These are phyloP conservation scores for Amiota mariae DNA, from an alignment of 2,888 invertebrate species.

Conservation along the genomic window DNA sequence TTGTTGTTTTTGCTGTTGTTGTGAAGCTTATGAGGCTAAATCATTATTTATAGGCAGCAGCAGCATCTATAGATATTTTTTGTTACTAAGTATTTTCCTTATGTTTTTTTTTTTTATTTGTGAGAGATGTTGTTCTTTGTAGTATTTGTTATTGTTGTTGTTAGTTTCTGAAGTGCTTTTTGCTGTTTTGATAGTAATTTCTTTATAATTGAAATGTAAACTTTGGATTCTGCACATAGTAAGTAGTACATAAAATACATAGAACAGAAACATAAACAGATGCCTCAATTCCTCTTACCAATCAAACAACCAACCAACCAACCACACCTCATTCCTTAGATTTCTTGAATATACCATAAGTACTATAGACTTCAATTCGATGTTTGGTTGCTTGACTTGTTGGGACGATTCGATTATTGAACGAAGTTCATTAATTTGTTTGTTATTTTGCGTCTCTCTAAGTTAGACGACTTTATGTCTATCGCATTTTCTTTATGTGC, in stretches of 20 bases:
- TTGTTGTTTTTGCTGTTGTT: not conserved
- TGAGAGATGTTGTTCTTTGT: conserved; percentile 4
- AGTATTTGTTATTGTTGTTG: conserved; percentile 5
- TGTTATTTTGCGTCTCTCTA: conserved; percentile 36
- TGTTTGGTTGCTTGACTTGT: too few relatives aligned
- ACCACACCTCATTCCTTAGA: too few relatives aligned
- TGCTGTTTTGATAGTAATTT: conserved; percentile 56
- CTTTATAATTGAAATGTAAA: conserved; percentile 62
- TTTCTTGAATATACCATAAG: too few relatives aligned
- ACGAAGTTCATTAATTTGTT: conserved; percentile 61
- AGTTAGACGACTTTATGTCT: conserved; percentile 63
- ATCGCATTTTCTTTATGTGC: conserved; percentile 48
- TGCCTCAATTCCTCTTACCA: conserved; percentile 23
- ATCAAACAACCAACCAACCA: too few relatives aligned
- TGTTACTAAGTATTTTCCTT: conserved; percentile 15
- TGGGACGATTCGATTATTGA: too few relatives aligned
- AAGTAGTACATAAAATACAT: not conserved
- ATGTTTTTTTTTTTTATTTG: too few relatives aligned
- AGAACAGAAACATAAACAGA: conserved; percentile 1
- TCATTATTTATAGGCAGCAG: not conserved
- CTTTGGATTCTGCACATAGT: conserved; percentile 28
- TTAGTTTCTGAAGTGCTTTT: conserved; percentile 54
- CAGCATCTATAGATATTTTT: conserved; percentile 37
- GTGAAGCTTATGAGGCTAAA: too few relatives aligned
- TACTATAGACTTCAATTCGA: too few relatives aligned